Percentiles rank a stretch among this genome's conserved stretches.
Conservation (phyloP, 2,888 invertebrate genomes). For the Cerastoderma edule region DNA sequence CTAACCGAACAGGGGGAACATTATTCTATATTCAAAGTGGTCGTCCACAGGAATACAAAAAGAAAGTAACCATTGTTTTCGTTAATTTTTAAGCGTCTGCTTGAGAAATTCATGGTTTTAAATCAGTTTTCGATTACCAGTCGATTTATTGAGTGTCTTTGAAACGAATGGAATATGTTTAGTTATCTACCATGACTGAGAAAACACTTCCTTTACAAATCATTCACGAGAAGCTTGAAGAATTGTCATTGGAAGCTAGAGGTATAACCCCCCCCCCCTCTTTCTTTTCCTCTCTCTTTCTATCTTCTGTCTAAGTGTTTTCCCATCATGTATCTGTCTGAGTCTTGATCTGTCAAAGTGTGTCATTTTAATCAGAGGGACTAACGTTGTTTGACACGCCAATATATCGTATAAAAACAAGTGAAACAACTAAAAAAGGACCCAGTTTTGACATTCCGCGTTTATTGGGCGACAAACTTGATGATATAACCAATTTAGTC, state of each 20-base stretch:
- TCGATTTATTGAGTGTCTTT: too few species aligned
- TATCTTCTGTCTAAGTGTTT: background rate
- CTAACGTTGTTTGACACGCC: too few species aligned
- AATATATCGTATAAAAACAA: too few species aligned
- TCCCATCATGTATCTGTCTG: background rate
- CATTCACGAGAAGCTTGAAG: conserved; percentile 16
- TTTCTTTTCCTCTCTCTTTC: background rate
- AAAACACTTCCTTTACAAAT: background rate
- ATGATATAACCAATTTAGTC: too few species aligned
- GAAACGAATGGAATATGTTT: background rate
- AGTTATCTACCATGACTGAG: background rate
- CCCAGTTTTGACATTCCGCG: too few species aligned
- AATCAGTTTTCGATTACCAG: too few species aligned
- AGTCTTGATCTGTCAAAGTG: too few species aligned
- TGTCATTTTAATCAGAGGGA: too few species aligned
- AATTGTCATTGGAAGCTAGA: conserved; percentile 34
- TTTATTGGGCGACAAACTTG: too few species aligned
- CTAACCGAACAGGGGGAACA: background rate
- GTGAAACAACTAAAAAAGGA: too few species aligned
- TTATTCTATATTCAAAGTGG: background rate
- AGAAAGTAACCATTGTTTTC: background rate
- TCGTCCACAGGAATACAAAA: background rate
- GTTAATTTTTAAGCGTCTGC: background rate
- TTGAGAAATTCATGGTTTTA: background rate
- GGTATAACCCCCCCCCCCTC: conserved; percentile 23